Evolutionary conservation across 2,113 vertebrate genomes (phyloP), one percentile per base, ranked within the genome.

Genomic region (Callopanchax toddi): DNA sequence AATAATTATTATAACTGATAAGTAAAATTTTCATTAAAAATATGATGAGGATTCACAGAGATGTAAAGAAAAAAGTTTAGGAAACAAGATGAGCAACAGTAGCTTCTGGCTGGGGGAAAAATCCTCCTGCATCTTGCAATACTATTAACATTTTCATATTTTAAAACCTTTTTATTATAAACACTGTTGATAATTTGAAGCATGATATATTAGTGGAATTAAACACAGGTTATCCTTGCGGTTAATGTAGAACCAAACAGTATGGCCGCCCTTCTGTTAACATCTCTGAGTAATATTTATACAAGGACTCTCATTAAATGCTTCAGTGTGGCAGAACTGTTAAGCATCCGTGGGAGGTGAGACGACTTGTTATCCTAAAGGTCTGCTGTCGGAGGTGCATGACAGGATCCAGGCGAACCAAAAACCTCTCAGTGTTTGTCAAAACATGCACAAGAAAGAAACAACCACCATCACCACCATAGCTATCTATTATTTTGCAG

Each of bases 361-460:
- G 81, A 67, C 45, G 60, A 68, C 44, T 26, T 78, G 32, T 3
- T 59, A 65, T 66, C 62, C 68, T 65, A 29, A 59, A 64, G 55
- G 36, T 60, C 23, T 71, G 40, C 34, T 48, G 68, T 80, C 67
- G 80, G 81, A 86, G 82, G 55, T 81, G 68, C 71, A 83, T 83
- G 81, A 87, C 78, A 45, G 76, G 54, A 55, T 66, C 82, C 85
- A 85, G 85, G 86, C 86, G 78, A 82, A 78, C 63, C 44, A 29
- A 51, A 48, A 76, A 49, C 40, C 51, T 73, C 72, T 53, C 15
- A 13, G 46, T 4, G 29, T 32, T 32, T 32, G 29, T 32, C 29
- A 32, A 6, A 32, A 32, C 6, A 32, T 32, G 4, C 10, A 32
- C 29, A 32, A 32, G 29, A 32, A 32, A 32, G 29, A 8, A 32